phyloP scores from a whole-genome alignment of 2,113 vertebrate genomes.

The Lagopus muta region DNA sequence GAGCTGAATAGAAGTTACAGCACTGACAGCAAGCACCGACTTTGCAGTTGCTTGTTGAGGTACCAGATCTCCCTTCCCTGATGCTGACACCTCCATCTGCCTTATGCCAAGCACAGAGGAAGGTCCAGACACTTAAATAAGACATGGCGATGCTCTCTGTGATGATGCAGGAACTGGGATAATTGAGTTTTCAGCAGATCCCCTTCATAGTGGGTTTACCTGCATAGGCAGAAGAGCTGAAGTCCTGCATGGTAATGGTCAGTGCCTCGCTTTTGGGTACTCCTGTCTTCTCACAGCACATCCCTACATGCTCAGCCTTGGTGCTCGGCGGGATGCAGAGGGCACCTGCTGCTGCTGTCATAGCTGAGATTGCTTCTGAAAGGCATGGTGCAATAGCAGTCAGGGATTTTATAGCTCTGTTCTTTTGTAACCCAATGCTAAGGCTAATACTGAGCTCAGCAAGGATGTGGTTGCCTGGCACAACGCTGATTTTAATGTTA shows the following conservation, averaged over 20 bases:
- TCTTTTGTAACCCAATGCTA: not conserved
- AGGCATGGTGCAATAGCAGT: not conserved
- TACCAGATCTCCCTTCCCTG: not conserved
- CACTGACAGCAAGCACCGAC: not conserved
- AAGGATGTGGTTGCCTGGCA: not conserved
- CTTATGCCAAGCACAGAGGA: not conserved
- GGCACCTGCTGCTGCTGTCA: not conserved
- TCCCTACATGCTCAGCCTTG: not conserved
- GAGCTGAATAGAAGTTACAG: not conserved
- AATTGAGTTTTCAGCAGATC: not conserved
- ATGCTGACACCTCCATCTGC: not conserved
- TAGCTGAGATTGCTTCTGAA: not conserved
- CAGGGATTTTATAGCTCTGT: not conserved
- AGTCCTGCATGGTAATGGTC: fast-evolving
- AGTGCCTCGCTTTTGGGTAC: not conserved
- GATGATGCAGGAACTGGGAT: not conserved
- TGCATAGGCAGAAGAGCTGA: not conserved
- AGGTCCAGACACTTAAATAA: not conserved
- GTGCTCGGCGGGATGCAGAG: not conserved
- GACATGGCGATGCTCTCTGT: not conserved
- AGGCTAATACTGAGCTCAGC: not conserved
- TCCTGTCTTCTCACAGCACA: not conserved
- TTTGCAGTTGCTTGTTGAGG: not conserved
- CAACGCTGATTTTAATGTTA: not conserved
- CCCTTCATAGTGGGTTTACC: not conserved